Conservation (phyloP, 2,888 invertebrate species). For the Melikaiella ostensackeni region DNA sequence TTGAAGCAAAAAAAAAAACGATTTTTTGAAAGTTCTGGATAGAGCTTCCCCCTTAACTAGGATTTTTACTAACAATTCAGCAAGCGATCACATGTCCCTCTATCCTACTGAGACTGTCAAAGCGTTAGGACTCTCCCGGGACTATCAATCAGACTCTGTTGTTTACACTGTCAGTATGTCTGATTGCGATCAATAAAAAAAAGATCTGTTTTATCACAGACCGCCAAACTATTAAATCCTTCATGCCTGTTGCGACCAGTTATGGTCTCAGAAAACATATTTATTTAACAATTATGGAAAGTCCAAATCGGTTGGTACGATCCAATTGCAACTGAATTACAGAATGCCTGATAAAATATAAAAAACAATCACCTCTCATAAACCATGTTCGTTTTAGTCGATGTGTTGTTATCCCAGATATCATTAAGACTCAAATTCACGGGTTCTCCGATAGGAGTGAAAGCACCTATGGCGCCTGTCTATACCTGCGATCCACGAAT, state of each 20-base stretch:
- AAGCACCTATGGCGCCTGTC: neutral
- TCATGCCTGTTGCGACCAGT: neutral
- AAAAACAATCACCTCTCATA: neutral
- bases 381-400: neutral
- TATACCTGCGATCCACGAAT: neutral
- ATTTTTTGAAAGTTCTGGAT: too few relatives aligned
- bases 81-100: conserved; percentile 44
- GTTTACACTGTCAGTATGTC: neutral
- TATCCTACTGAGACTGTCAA: conserved; percentile 44
- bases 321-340: too few relatives aligned
- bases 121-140: neutral
- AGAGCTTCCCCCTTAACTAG: too few relatives aligned
- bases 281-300: too few relatives aligned
- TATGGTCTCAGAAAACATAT: neutral
- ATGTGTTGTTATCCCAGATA: neutral
- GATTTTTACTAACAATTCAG: neutral
- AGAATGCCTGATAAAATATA: too few relatives aligned
- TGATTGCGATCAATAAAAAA: neutral
- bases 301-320: neutral
- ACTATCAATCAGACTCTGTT: neutral
- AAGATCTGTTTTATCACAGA: neutral
- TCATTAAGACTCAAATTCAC: neutral
- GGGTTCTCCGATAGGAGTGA: neutral
- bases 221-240: neutral
- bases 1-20: too few relatives aligned